These are phyloP conservation scores for Strigamia transsilvanica DNA, from an alignment of 2,888 invertebrate genomes.

Conservation along the genomic window DNA sequence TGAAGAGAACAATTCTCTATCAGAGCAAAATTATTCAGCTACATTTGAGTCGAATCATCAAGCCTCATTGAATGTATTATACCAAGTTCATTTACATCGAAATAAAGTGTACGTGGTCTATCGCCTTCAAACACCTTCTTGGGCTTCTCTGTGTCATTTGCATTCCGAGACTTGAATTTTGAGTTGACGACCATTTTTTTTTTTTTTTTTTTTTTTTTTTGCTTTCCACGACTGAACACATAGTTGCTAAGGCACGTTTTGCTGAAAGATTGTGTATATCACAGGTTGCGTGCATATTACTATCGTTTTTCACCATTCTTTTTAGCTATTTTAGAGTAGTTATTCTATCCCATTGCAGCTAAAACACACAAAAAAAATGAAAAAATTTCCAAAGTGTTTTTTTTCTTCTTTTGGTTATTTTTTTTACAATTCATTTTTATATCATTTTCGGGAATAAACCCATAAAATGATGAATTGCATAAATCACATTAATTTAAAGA, in stretches of 20 bases:
- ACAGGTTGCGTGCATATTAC: slow-evolving; percentile 13
- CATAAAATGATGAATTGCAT: slow-evolving; percentile 11
- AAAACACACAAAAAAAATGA: not conserved
- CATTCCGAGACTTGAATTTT: slow-evolving; percentile 43
- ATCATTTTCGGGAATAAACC: not conserved
- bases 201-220: not conserved
- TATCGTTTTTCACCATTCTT: slow-evolving; percentile 37
- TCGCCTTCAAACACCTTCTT: slow-evolving; percentile 42
- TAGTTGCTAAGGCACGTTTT: slow-evolving; percentile 46
- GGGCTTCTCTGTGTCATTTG: not conserved
- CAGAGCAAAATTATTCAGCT: slow-evolving; percentile 41
- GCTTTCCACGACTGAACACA: not conserved
- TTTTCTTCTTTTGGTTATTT: not conserved
- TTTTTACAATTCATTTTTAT: not conserved
- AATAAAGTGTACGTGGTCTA: slow-evolving; percentile 48
- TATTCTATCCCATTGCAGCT: not conserved
- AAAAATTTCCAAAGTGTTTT: too few relatives aligned
- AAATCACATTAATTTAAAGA: slow-evolving; percentile 22
- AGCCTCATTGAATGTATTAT: slow-evolving; percentile 49
- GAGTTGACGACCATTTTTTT: slow-evolving; percentile 37
- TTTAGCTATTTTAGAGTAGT: slow-evolving; percentile 1
- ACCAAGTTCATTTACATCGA: slow-evolving; percentile 40
- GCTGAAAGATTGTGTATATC: slow-evolving; percentile 15
- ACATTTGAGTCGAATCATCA: slow-evolving; percentile 43
- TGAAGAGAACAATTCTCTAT: slow-evolving; percentile 19